phyloP scores from a whole-genome alignment of 2,113 vertebrate genomes.

The Bostrychus sinensis region DNA sequence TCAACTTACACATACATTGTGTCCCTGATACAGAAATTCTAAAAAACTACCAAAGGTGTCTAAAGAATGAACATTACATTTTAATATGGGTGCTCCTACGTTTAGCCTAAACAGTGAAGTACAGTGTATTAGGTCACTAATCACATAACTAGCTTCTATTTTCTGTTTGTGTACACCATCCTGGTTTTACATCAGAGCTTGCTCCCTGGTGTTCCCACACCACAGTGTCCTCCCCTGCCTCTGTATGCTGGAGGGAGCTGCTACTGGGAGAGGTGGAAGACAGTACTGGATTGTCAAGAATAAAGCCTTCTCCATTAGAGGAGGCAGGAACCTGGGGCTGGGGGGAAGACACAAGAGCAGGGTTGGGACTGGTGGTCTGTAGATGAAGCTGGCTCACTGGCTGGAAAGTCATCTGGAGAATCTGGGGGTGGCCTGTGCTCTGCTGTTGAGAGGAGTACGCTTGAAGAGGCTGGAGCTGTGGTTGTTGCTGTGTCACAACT shows the following conservation, averaged over 20 bases:
- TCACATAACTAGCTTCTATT: slow-evolving; percentile 12
- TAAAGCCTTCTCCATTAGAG: slow-evolving; percentile 59
- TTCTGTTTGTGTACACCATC: slow-evolving; percentile 19
- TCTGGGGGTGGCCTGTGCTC: slow-evolving; percentile 71
- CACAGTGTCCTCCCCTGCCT: slow-evolving; percentile 47
- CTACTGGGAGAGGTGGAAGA: slow-evolving; percentile 59
- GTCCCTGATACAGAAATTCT: slow-evolving; percentile 75
- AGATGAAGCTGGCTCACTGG: slow-evolving; percentile 69
- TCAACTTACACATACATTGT: slow-evolving; percentile 54
- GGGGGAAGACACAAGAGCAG: slow-evolving; percentile 54
- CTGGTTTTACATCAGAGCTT: slow-evolving; percentile 58
- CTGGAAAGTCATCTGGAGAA: slow-evolving; percentile 81
- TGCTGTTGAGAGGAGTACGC: slow-evolving; percentile 64
- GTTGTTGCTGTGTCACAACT: slow-evolving; percentile 69
- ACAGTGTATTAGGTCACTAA: slow-evolving; percentile 44
- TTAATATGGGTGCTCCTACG: slow-evolving; percentile 69
- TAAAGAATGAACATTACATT: slow-evolving; percentile 60
- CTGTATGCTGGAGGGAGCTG: slow-evolving; percentile 75
- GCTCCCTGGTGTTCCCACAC: slow-evolving; percentile 63
- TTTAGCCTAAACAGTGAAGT: slow-evolving; percentile 55
- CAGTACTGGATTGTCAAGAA: slow-evolving; percentile 61
- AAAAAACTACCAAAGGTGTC: slow-evolving; percentile 74
- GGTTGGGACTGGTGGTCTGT: slow-evolving; percentile 33
- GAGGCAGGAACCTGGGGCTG: slow-evolving; percentile 56
- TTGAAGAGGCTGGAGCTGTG: slow-evolving; percentile 70